Evolutionary conservation across 2,888 invertebrate species (phyloP), one percentile per base, ranked within the genome.

Genomic region (Dryadula phaetusa): DNA sequence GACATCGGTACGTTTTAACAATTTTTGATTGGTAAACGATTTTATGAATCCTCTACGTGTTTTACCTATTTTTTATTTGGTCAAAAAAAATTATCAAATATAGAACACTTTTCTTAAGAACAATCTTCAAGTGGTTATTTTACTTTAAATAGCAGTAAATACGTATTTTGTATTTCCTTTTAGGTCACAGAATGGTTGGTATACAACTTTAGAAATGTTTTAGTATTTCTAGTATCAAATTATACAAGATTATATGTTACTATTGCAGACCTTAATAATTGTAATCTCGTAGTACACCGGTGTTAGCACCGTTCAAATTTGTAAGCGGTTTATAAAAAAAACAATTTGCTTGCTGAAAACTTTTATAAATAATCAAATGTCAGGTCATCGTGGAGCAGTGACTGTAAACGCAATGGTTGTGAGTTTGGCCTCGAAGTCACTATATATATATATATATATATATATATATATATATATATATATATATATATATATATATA

Each of bases 221-320:
- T 22, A 49, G 25, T 25, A 49, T 49, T 49, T 49, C 25, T 49
- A 25, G 49, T 16, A 49, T n/a, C 12, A 49, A 49, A 49, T n/a
- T 49, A 25, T 25, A 49, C 47, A 7, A 6, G 5, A 49, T 49
- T 49, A 25, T n/a, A 8, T n/a, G 22, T 0, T 47, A 25, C 3
- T 7, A 2, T 47, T 47, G 7, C 14, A 47, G n/a, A 25, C 20
- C 22, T 22, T 22, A 22, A 25, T 25, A 22, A 25, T 47, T 25
- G 14, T 47, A 47, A 46, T 20, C 10, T 20, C 20, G 12, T 16
- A 25, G 47, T 25, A 22, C 22, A n/a, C 5, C 2, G n/a, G 14
- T 22, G 14, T 22, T 47, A 25, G 25, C 12, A 12, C 37, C 12
- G 37, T 37, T 37, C 2, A 37, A 37, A 37, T 37, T 1, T 37